phyloP scores from a whole-genome alignment of 1,140 invertebrate genomes.

The Pseudomyrmex dendroicus region DNA sequence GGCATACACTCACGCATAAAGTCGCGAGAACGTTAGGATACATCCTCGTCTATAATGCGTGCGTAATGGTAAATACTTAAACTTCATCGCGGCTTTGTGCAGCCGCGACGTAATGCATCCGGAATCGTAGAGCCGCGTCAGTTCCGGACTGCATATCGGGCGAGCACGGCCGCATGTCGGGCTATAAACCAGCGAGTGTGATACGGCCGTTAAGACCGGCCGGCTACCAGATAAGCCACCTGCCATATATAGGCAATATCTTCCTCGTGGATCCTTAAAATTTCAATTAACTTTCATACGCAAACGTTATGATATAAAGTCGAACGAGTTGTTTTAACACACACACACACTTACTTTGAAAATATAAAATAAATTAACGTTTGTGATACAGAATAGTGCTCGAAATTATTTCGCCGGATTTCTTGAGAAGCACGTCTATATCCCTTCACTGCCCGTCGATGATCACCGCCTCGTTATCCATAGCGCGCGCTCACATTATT shows the following conservation, averaged over 20 bases:
- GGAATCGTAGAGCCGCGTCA: constrained; percentile 55
- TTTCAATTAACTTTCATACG: constrained; percentile 61
- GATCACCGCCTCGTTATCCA: too few species aligned
- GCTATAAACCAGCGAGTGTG: constrained; percentile 59
- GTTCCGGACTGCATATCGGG: constrained; percentile 3
- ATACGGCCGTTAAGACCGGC: constrained; percentile 56
- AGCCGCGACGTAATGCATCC: constrained; percentile 31
- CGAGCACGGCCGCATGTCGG: neutral
- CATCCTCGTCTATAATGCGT: neutral
- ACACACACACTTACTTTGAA: too few species aligned
- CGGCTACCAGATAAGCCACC: constrained; percentile 45
- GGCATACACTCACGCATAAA: constrained; percentile 32
- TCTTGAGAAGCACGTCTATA: too few species aligned
- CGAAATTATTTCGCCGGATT: too few species aligned
- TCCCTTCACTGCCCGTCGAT: too few species aligned
- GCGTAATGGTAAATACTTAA: constrained; percentile 43
- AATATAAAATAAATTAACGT: too few species aligned
- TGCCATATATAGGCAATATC: neutral
- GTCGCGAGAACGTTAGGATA: constrained; percentile 44
- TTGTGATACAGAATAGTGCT: too few species aligned
- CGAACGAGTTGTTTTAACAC: too few species aligned
- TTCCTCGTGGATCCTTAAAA: constrained; percentile 49
- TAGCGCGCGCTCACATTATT: too few species aligned
- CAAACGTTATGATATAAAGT: too few species aligned
- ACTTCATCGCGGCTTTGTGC: constrained; percentile 43